Evolutionary conservation across 1,140 invertebrate genomes (phyloP).

Genomic region (Tribolium castaneum): DNA sequence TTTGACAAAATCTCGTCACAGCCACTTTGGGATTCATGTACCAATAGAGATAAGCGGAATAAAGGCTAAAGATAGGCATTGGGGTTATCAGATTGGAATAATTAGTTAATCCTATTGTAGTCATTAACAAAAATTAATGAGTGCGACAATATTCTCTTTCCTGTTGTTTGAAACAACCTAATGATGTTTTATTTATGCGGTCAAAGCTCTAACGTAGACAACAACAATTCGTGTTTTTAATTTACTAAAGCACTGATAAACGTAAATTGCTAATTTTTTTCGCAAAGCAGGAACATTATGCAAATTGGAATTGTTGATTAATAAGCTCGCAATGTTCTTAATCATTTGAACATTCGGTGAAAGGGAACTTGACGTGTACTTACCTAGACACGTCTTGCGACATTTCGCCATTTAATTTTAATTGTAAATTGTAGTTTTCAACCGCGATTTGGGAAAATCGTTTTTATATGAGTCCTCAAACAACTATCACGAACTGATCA

Average conservation of each 20-base stretch:
- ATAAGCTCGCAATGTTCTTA: not conserved
- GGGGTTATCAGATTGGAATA: conserved; percentile 22
- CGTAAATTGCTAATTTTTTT: not conserved
- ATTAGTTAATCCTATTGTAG: conserved; percentile 3
- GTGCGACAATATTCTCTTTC: not conserved
- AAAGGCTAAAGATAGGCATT: not conserved
- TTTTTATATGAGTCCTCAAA: not conserved
- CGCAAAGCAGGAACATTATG: not conserved
- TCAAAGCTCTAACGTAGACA: not conserved
- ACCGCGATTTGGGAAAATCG: not conserved
- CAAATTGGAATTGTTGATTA: not conserved
- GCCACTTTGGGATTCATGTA: not conserved
- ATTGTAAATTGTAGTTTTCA: too few species aligned
- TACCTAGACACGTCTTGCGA: not conserved
- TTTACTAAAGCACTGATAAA: not conserved
- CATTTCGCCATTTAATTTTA: not conserved
- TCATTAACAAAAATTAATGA: conserved; percentile 31
- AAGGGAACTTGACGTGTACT: not conserved
- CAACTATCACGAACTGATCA: conserved; percentile 20
- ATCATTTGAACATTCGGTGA: not conserved
- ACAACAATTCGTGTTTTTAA: conserved; percentile 13
- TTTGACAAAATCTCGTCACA: too few species aligned
- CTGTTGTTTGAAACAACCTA: not conserved
- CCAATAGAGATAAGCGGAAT: not conserved
- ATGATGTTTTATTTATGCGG: conserved; percentile 13